Evolutionary conservation across 2,113 vertebrate genomes (phyloP), one percentile per base, ranked within the genome.

Genomic region (Phasianus colchicus): DNA sequence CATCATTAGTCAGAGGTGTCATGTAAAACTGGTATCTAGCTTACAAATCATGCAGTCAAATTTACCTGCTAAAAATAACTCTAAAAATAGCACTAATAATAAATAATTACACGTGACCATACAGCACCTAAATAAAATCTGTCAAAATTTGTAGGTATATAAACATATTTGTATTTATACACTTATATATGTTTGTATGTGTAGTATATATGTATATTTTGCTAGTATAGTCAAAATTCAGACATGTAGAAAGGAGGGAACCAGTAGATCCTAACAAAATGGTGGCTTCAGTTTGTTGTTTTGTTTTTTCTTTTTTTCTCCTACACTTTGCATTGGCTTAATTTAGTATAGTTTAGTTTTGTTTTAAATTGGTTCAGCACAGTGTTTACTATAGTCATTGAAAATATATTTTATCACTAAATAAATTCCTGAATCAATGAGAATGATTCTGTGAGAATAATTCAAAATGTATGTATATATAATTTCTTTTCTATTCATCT

Each of bases 121-220:
- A 11, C 1, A 58, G 7, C 15, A 47, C 22, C 36, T 80, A 52
- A 24, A 42, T 14, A 10, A 34, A 82, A 67, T 19, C 20, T 54
- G 4, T 5, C 15, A 64, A 6, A 71, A 67, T 67, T 63, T 67
- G 58, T 36, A 75, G 34, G 71, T 34, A 25, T 18, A 57, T 21
- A 47, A 1, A 20, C 32, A 8, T 16, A 30, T 7, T 1, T 64
- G 0, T 9, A 7, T 32, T 32, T 60, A 36, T 40, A 69, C 3
- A 15, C 4, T 7, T 10, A 27, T 58, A 50, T 38, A 52, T 34
- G 1, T 20, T 29, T 36, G 10, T 2, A 42, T 2, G 9, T 57
- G 34, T 8, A 43, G 5, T 42, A 42, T 42, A 42, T 42, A 42
- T 6, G 14, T 16, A 42, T 42, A 42, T 71, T 92, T 88, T 67